These are phyloP conservation scores for Drosophila kambysellisi DNA, from an alignment of 2,888 invertebrate species.

Conservation along the genomic window DNA sequence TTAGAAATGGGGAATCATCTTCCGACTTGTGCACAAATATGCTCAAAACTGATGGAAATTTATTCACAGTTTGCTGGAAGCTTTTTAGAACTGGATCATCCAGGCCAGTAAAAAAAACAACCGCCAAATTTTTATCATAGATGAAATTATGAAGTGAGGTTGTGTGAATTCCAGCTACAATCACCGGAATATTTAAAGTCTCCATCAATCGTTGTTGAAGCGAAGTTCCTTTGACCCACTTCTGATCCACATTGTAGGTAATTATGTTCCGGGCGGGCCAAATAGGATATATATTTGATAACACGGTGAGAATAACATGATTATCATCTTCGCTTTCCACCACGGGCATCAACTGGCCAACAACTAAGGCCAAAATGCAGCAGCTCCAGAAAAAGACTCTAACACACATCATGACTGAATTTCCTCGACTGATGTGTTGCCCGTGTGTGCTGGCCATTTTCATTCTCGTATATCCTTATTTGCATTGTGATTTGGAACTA, in stretches of 20 bases:
- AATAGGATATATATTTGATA: neutral
- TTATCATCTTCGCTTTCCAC: slow-evolving; percentile 5
- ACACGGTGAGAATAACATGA: neutral
- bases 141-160: neutral
- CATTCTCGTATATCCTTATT: slow-evolving; percentile 10
- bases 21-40: slow-evolving; percentile 8
- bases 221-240: neutral
- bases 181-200: slow-evolving; percentile 1
- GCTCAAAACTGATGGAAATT: neutral
- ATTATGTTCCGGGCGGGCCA: neutral
- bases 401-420: slow-evolving; percentile 28
- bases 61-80: neutral
- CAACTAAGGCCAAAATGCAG: slow-evolving; percentile 9
- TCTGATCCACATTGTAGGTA: neutral
- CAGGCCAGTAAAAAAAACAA: slow-evolving; percentile 4
- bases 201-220: slow-evolving; percentile 11
- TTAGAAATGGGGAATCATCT: neutral
- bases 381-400: slow-evolving; percentile 5
- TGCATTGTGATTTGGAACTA: slow-evolving; percentile 24
- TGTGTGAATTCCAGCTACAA: slow-evolving; percentile 14
- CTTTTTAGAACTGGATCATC: neutral
- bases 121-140: neutral
- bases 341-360: slow-evolving; percentile 8
- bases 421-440: slow-evolving; percentile 19
- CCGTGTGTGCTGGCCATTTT: neutral